Base-by-base conservation (phyloP, 2,113 vertebrate genomes). In the Trogon melanurus region DNA sequence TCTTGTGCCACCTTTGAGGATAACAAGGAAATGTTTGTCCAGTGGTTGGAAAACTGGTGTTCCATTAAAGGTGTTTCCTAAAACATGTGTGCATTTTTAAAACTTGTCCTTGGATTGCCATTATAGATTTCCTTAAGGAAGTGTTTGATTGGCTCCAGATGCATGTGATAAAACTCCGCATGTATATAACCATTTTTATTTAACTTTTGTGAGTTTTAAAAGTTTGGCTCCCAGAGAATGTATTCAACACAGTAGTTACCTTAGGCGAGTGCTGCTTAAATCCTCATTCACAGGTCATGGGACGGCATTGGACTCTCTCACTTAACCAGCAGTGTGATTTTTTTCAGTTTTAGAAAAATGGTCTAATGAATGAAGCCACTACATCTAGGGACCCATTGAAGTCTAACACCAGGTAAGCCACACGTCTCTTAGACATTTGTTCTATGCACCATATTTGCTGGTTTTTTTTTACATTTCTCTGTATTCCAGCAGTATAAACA, bases 1-100 rank as follows among this genome's bases (percentile, higher is more conserved):
- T 91, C 54, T 86, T 65, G 69, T 91, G 66, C 84, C 89, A 93
- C 85, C 69, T 93, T 80, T 67, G 91, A 58, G 64, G 79, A 65
- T 79, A 91, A 67, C 79, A 94, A 94, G 75, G 11, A 81, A 76
- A 69, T 10, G 4, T 48, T 89, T 91, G 66, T 72, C 50, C 48
- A 79, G 18, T 70, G 30, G 65, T 34, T 78, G 53, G 72, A 87
- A 95, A 70, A 60, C 8, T 79, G 13, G 61, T 61, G 76, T 93
- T 69, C 18, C 48, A 85, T 89, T 66, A 89, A 61, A 96, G 73
- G 80, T 5, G 3, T 78, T 78, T 75, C 54, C 61, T 65, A 62
- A 96, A 74, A 85, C 64, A 34, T 58, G 11, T 64, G 16, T 61
- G 21, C 88, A 75, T 79, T 93, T 95, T 87, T 92, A 90, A 86